Base-by-base conservation (phyloP, 1,140 invertebrate species). In the Thalassaphorura encarpata region DNA sequence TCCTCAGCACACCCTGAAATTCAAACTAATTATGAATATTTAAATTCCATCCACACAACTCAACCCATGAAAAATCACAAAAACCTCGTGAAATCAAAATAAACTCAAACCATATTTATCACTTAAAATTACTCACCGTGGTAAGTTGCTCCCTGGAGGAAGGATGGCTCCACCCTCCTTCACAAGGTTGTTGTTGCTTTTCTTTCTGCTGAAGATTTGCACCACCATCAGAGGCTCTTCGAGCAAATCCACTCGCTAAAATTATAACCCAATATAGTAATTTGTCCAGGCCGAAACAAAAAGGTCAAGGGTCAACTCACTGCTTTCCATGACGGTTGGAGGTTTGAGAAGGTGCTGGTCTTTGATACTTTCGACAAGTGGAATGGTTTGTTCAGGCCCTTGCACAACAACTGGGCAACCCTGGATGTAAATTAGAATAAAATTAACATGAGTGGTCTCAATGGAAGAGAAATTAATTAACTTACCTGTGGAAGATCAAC, bases 221-320 rank as follows among this genome's bases (percentile, higher is more conserved):
- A 49, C 93, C 92, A 64, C 93, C 93, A 76, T 97, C 93, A 5
- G 91, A 96, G 46, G 93, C 93, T 67, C 93, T 80, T 51, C 93
- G 77, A 40, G 87, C 89, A 74, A 94, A 88, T 45, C 83, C 81
- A 58, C 84, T 83, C 63, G 80, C 84, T 81, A 13, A 31, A 31
- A 31, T 16, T 29, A 50, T 29, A 50, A 13, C 28, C 19, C 13
- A 33, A 24, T 24, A 11, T 48, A 45, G 6, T 11, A 15, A 11
- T 45, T 45, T 6, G 21, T 23, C 19, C 11, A 48, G 19, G 21
- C 11, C 21, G 8, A 13, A 48, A 24, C 6, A 48, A 4, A 8
- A 8, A 16, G 42, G 11, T 23, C 18, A 8, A 8, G 11, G 13
- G 42, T 21, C 31, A 13, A 62, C 78, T 77, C 68, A 89, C 87